Conservation (phyloP, 2,888 invertebrate species). For the Psylliodes chrysocephalus region DNA sequence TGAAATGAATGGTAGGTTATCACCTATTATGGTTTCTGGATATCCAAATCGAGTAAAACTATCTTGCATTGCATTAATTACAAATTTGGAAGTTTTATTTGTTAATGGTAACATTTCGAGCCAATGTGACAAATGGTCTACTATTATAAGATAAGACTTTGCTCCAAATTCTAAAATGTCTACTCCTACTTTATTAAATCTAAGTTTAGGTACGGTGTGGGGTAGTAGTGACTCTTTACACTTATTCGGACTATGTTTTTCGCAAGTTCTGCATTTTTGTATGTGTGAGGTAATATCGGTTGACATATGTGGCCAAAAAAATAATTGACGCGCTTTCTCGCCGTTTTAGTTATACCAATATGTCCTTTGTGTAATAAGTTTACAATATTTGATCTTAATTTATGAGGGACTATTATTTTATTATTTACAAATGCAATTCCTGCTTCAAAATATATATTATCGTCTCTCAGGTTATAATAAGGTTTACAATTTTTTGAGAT, state of each 20-base stretch:
- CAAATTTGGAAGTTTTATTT: conserved; percentile 40
- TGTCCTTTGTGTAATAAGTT: conserved; percentile 43
- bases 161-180: conserved; percentile 40
- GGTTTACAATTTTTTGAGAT: too few relatives aligned
- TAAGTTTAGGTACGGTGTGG: conserved; percentile 40
- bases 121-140: conserved; percentile 47
- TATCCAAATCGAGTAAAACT: conserved; percentile 47
- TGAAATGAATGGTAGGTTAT: conserved; percentile 46
- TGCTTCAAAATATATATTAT: too few relatives aligned
- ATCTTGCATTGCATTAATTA: conserved; percentile 42
- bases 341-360: conserved; percentile 18
- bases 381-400: conserved; percentile 23
- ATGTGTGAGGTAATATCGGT: conserved; percentile 2
- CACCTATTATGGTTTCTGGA: conserved; percentile 46
- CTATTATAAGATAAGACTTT: conserved; percentile 37
- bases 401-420: conserved; percentile 37
- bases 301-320: conserved; percentile 22
- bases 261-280: conserved; percentile 17
- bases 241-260: conserved; percentile 26
- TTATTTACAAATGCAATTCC: too few relatives aligned
- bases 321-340: background rate
- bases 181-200: conserved; percentile 41
- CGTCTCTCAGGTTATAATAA: too few relatives aligned
- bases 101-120: conserved; percentile 30
- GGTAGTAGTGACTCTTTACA: conserved; percentile 43